phyloP scores from a whole-genome alignment of 1,140 invertebrate genomes.

The Glossosoma conforme region DNA sequence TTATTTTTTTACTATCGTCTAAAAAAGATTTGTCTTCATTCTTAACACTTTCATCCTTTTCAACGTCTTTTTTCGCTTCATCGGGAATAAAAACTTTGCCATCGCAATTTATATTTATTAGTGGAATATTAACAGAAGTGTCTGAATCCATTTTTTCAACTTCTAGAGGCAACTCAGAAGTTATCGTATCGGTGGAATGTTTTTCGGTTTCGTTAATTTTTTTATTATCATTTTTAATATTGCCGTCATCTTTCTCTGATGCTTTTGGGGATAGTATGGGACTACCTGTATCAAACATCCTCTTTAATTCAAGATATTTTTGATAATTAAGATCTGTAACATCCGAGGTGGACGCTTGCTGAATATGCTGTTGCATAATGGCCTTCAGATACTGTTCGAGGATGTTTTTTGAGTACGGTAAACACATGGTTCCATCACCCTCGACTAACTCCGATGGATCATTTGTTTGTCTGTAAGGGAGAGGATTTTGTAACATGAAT shows the following conservation, averaged over 20 bases:
- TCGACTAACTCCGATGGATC: not conserved
- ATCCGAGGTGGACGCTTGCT: not conserved
- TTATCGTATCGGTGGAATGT: not conserved
- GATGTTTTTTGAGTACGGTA: conserved; percentile 15
- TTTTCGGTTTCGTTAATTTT: conserved; percentile 1
- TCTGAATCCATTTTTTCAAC: not conserved
- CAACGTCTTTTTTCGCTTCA: too few relatives aligned
- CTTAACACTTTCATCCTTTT: too few relatives aligned
- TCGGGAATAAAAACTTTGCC: too few relatives aligned
- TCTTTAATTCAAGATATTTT: conserved; percentile 25
- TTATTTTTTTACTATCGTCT: conserved; percentile 5
- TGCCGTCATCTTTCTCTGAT: not conserved
- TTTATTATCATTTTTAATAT: not conserved
- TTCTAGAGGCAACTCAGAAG: not conserved
- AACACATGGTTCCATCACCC: conserved; percentile 5
- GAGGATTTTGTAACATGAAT: conserved; percentile 34
- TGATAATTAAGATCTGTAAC: conserved; percentile 15
- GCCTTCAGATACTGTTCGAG: conserved; percentile 20
- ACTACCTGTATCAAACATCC: conserved; percentile 19
- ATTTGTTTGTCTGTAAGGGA: conserved; percentile 31
- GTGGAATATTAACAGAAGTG: not conserved
- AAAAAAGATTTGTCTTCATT: not conserved
- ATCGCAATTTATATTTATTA: too few relatives aligned
- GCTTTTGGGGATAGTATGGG: too few relatives aligned
- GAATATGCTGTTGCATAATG: conserved; percentile 5